phyloP scores from a whole-genome alignment of 2,888 invertebrate species.

The Ctena decussata region DNA sequence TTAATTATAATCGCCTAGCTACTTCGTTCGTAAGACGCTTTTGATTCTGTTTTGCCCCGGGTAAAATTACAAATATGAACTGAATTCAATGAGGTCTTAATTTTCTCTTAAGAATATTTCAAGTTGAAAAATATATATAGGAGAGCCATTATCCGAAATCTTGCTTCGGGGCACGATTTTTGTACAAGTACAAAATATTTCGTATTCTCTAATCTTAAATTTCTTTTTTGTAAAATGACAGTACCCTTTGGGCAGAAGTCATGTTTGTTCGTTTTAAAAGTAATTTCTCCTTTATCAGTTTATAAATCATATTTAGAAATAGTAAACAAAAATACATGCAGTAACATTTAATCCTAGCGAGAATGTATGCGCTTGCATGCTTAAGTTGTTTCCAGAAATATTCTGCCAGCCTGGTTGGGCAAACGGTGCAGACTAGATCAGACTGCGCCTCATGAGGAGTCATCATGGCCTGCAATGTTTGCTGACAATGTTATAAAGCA shows the following conservation, averaged over 20 bases:
- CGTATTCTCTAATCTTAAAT: not conserved
- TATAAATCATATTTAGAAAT: no score
- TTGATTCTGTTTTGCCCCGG: not conserved
- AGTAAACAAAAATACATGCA: no score
- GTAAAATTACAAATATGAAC: conserved; percentile 7
- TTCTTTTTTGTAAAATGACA: not conserved
- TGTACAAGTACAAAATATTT: conserved; percentile 1
- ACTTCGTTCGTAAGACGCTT: conserved; percentile 5
- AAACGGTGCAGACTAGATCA: no score
- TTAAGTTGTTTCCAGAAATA: no score
- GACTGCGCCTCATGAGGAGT: no score
- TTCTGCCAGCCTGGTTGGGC: no score
- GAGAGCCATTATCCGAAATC: not conserved
- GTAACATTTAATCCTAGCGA: no score
- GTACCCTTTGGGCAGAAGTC: not conserved
- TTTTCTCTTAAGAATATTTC: conserved; percentile 1
- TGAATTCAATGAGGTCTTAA: conserved; percentile 14
- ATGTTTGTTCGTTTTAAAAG: not conserved
- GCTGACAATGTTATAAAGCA: no score
- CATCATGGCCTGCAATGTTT: no score
- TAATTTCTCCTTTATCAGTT: no score
- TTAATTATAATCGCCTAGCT: conserved; percentile 12
- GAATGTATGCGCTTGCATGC: no score
- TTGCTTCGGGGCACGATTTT: not conserved
- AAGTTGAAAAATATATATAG: not conserved